These are phyloP conservation scores for Gasterosteus nipponicus DNA, from an alignment of 2,113 vertebrate species.

Conservation along the genomic window DNA sequence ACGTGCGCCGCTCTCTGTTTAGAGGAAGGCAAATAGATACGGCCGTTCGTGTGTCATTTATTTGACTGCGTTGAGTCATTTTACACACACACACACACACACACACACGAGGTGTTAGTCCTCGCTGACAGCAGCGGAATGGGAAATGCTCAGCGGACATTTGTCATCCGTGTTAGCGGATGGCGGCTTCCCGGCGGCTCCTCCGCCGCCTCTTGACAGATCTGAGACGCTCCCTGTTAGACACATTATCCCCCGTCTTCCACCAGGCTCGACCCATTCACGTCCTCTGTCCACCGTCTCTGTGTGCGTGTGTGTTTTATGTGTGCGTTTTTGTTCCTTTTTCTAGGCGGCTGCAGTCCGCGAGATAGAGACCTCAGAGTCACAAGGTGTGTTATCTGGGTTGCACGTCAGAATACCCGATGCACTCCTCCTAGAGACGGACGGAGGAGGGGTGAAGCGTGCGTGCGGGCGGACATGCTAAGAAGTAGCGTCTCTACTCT, in stretches of 20 bases:
- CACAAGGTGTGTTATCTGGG: slow-evolving; percentile 19
- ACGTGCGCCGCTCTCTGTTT: slow-evolving; percentile 40
- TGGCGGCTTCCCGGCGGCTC: slow-evolving; percentile 64
- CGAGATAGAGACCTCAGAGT: slow-evolving; percentile 20
- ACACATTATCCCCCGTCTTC: slow-evolving; percentile 69
- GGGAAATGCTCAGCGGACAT: slow-evolving; percentile 69
- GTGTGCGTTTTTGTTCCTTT: slow-evolving; percentile 2
- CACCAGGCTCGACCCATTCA: slow-evolving; percentile 52
- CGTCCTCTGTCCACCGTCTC: slow-evolving; percentile 35
- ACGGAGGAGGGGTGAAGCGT: fast-evolving
- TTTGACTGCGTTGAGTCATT: slow-evolving; percentile 52
- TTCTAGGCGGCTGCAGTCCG: neutral
- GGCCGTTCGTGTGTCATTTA: slow-evolving; percentile 64
- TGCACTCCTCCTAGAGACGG: slow-evolving; percentile 29
- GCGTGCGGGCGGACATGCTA: slow-evolving; percentile 25
- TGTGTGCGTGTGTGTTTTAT: neutral
- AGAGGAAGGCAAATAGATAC: slow-evolving; percentile 66
- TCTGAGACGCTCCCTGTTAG: slow-evolving; percentile 64
- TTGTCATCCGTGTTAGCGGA: slow-evolving; percentile 72
- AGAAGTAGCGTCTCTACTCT: slow-evolving; percentile 46
- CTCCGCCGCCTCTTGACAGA: slow-evolving; percentile 70
- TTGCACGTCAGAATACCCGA: slow-evolving; percentile 42
- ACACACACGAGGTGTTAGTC: slow-evolving; percentile 55
- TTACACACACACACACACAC: slow-evolving; percentile 40
- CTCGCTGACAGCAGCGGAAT: slow-evolving; percentile 68